Evolutionary conservation across 2,888 invertebrate genomes (phyloP).

Genomic region (Phortica magna): DNA sequence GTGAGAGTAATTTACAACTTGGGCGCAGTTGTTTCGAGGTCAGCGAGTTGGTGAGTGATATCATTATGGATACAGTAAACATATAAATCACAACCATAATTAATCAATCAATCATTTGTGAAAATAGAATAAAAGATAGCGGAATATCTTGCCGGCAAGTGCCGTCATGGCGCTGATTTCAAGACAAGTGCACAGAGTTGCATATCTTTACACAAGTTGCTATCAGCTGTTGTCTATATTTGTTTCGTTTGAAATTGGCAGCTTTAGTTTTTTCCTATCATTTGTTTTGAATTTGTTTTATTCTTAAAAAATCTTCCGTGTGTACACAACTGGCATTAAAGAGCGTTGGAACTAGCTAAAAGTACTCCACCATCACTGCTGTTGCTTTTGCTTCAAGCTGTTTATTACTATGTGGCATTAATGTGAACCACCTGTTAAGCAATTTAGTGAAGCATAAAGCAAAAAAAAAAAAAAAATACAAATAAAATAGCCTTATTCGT

Average conservation of each 20-base stretch:
- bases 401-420: neutral
- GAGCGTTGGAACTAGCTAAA: too few relatives aligned
- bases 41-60: slow-evolving; percentile 54
- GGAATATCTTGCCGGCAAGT: neutral
- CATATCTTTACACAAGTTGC: neutral
- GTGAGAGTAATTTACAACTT: slow-evolving; percentile 66
- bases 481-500: neutral
- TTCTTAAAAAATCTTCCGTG: too few relatives aligned
- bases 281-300: too few relatives aligned
- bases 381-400: too few relatives aligned
- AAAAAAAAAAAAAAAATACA: neutral
- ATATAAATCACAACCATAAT: neutral
- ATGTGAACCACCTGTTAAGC: slow-evolving; percentile 10
- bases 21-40: slow-evolving; percentile 56
- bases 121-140: neutral
- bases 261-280: neutral
- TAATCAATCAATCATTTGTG: neutral
- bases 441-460: neutral
- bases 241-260: neutral
- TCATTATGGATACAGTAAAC: neutral
- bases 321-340: too few relatives aligned
- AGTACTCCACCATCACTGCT: too few relatives aligned
- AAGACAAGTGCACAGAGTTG: slow-evolving; percentile 8
- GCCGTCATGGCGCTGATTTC: neutral
- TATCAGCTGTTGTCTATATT: neutral